phyloP scores from a whole-genome alignment of 2,113 vertebrate genomes.

The Cettia cetti region DNA sequence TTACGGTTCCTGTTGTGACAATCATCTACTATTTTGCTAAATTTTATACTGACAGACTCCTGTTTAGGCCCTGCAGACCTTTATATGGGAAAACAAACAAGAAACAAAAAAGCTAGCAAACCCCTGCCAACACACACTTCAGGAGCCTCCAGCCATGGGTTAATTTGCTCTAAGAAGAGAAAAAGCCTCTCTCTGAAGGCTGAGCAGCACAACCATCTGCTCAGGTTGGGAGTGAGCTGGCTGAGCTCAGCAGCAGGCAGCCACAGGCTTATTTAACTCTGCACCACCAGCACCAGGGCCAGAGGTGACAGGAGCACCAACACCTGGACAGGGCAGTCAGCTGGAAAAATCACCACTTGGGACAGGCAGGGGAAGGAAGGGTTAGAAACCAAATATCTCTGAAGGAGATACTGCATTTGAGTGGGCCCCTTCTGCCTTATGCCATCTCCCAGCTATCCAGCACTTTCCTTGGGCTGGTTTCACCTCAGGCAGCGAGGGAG shows the following conservation, averaged over 20 bases:
- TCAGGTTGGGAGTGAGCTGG: neutral
- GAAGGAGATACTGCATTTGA: neutral
- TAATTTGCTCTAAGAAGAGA: constrained; percentile 14
- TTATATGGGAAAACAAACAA: neutral
- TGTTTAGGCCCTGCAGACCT: neutral
- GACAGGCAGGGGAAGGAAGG: neutral
- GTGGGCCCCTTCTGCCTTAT: neutral
- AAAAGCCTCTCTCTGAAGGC: neutral
- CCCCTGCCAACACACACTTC: neutral
- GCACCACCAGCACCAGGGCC: neutral
- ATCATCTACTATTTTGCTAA: neutral
- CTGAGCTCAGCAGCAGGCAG: constrained; percentile 4
- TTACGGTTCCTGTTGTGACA: neutral
- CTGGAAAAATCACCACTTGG: neutral
- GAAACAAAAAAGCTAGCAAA: neutral
- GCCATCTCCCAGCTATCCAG: neutral
- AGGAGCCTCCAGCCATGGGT: neutral
- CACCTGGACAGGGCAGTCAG: constrained; percentile 2
- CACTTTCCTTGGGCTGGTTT: neutral
- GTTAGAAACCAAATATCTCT: neutral
- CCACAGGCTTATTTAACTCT: neutral
- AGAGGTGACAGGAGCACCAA: neutral
- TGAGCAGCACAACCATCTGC: constrained; percentile 50
- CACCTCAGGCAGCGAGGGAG: rapidly evolving
- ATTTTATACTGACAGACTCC: neutral